These are phyloP conservation scores for Lordiphosa clarofinis DNA, from an alignment of 1,140 invertebrate species.

Conservation along the genomic window DNA sequence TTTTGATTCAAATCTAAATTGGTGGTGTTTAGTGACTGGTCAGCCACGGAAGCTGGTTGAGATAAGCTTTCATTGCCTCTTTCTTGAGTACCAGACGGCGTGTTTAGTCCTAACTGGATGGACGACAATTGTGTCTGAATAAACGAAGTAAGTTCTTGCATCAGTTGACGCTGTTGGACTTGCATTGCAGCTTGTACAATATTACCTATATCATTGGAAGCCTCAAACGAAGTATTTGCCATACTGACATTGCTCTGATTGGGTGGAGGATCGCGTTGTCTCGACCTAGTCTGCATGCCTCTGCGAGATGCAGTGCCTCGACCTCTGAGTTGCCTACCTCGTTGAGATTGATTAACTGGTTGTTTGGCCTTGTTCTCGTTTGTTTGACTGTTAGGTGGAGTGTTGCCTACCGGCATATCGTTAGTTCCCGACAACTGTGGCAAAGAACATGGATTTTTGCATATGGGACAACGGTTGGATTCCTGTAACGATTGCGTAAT, in stretches of 20 bases:
- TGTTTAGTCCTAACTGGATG: not conserved
- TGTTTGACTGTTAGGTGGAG: too few relatives aligned
- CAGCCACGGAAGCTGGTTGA: not conserved
- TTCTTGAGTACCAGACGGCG: not conserved
- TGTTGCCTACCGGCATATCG: not conserved
- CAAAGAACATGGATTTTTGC: not conserved
- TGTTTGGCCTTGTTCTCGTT: too few relatives aligned
- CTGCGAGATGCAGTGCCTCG: not conserved
- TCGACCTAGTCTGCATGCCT: not conserved
- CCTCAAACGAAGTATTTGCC: not conserved
- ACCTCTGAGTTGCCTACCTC: not conserved
- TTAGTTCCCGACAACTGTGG: not conserved
- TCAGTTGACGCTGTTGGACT: not conserved
- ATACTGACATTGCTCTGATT: not conserved
- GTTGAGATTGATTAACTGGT: too few relatives aligned
- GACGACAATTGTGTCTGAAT: not conserved
- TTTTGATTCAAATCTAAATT: not conserved
- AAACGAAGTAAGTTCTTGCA: not conserved
- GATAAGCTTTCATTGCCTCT: not conserved
- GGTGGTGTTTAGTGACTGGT: not conserved
- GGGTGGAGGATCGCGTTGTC: not conserved
- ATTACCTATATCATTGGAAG: not conserved
- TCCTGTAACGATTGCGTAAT: not conserved
- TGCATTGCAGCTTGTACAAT: slow-evolving; percentile 1
- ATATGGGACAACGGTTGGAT: not conserved